These are phyloP conservation scores for Hyphantria cunea DNA, from an alignment of 1,140 invertebrate genomes.

Conservation along the genomic window DNA sequence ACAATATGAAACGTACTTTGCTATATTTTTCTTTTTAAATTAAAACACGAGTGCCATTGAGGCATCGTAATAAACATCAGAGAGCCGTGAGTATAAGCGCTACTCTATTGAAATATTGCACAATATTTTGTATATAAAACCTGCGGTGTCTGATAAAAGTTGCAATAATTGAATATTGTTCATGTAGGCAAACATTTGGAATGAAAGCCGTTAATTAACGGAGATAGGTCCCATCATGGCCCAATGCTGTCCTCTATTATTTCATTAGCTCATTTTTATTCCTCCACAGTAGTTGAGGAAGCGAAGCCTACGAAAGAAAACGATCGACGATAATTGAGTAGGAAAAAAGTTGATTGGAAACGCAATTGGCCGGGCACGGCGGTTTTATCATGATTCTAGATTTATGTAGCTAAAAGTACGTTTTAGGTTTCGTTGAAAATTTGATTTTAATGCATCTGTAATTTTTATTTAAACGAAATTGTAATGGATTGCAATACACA, in stretches of 20 bases:
- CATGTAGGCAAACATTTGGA: constrained; percentile 24
- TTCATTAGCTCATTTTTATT: constrained; percentile 51
- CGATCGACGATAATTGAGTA: constrained; percentile 43
- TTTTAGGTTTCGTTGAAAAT: constrained; percentile 11
- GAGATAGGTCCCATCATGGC: constrained; percentile 25
- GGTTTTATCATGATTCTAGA: constrained; percentile 31
- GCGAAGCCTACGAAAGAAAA: constrained; percentile 29
- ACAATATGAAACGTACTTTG: neutral
- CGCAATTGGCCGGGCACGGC: constrained; percentile 34
- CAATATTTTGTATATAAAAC: constrained; percentile 11
- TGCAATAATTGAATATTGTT: constrained; percentile 32
- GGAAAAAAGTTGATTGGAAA: constrained; percentile 45
- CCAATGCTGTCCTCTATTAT: constrained; percentile 40
- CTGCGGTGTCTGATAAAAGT: constrained; percentile 28
- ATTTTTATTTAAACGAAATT: neutral
- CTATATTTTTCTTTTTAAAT: neutral
- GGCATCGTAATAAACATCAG: constrained; percentile 5
- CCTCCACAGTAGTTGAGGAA: constrained; percentile 30
- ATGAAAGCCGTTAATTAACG: constrained; percentile 32
- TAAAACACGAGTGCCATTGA: constrained; percentile 1
- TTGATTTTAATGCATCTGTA: neutral
- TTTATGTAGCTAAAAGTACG: constrained; percentile 18
- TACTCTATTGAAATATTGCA: constrained; percentile 8
- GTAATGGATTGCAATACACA: no score
- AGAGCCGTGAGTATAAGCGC: neutral